Evolutionary conservation across 2,113 vertebrate species (phyloP), one percentile per base, ranked within the genome.

Genomic region (Mastomys natalensis): DNA sequence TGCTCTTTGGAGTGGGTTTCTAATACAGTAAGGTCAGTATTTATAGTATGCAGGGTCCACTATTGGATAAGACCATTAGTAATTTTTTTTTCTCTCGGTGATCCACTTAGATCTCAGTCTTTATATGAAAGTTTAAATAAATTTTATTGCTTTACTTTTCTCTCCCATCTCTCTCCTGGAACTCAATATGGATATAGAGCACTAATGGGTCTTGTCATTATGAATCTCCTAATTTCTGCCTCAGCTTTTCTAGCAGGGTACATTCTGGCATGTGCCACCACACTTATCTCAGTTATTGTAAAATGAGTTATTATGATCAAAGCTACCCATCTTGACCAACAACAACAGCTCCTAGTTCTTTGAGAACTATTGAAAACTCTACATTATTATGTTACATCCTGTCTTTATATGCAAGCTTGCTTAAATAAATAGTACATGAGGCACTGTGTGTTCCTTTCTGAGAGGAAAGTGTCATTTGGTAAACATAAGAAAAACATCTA

Each of bases 321-420:
- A 91, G 40, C 3, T 80, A 17, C 58, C 40, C 4, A 9, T 10
- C 10, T 17, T 1, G 0, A 45, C 13, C 40, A 74, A 48, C 29
- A 58, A 48, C 60, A 77, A 81, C 0, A 89, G 5, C 26, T 89
- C 4, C 13, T 26, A 72, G 1, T 16, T 92, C 34, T 84, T 55
- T 53, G 12, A 93, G 45, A 87, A 82, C 8, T n/a, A 5, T 74
- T 58, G 77, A 43, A 85, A 96, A 97, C 82, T 76, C 72, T 48
- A 26, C 72, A 73, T 74, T 84, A 13, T 89, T 17, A 93, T n/a
- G 3, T 93, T 64, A 90, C 15, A 48, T 10, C 24, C 64, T 12
- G 24, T 95, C 37, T 90, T 90, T 43, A 62, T 3, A 26, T 60
- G 21, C n/a, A 58, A 53, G 2, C 64, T 85, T 93, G 11, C 45